Conservation (phyloP, 2,888 invertebrate species). For the Glomeris marginata region DNA sequence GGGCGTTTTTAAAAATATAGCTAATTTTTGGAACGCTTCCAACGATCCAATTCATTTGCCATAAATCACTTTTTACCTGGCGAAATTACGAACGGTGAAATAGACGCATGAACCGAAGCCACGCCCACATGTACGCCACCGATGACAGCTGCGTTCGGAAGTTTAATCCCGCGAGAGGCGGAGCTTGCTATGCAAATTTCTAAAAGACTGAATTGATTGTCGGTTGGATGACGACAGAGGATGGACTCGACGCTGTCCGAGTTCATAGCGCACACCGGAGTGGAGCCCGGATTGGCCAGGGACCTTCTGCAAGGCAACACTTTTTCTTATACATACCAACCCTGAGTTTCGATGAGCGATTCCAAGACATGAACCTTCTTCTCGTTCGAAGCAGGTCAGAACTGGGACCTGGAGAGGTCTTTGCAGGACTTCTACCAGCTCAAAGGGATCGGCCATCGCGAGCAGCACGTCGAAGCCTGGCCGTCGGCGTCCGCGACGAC, state of each 20-base stretch:
- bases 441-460: constrained; percentile 17
- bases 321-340: background rate
- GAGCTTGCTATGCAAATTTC: too few relatives aligned
- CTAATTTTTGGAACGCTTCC: too few relatives aligned
- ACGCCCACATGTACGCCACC: too few relatives aligned
- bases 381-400: background rate
- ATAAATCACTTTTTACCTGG: too few relatives aligned
- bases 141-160: too few relatives aligned
- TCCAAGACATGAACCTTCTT: background rate
- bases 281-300: constrained; percentile 20
- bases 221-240: too few relatives aligned
- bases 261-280: constrained; percentile 20
- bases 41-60: too few relatives aligned
- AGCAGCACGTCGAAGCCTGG: background rate
- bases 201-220: too few relatives aligned
- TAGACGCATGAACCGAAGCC: too few relatives aligned
- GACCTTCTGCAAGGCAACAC: constrained; percentile 20
- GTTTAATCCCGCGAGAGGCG: too few relatives aligned
- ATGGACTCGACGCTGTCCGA: constrained; percentile 21
- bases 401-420: background rate
- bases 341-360: background rate
- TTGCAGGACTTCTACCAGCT: constrained; percentile 19
- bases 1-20: too few relatives aligned
- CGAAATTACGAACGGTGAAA: too few relatives aligned
- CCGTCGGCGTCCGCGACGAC: constrained; percentile 12